Base-by-base conservation (phyloP, 2,888 invertebrate species). In the Nebria brevicollis region DNA sequence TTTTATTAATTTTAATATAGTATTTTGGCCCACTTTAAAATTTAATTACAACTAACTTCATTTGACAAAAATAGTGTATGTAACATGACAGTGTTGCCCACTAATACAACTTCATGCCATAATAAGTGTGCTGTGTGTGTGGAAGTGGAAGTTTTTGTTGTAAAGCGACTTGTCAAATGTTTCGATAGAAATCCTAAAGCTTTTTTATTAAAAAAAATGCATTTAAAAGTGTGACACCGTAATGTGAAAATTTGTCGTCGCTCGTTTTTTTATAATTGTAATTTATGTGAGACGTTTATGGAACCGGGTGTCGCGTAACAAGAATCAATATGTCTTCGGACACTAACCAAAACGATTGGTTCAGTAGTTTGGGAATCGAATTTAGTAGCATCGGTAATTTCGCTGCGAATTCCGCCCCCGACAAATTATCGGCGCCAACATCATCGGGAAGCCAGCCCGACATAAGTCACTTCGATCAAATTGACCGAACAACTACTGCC, bases 331-430 rank as follows among this genome's bases (percentile, higher is more conserved):
- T 89, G 89, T 88, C 89, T 86, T 87, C 88, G 86, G 89, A 88
- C 86, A 89, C 89, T 86, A 89, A 89, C 86, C 89, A 89, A 87
- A 89, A 89, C 86, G 89, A 89, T 85, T 89, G 89, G 89, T 85
- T 88, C 82, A 88, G 88, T 83, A 86, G 86, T 82, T 84, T 87
- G 82, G 86, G 86, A 66, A 86, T 87, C 75, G 87, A 88, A 81
- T 87, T 88, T 85, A 88, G 88, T 65, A 54, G 54, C 1, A 54
- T 8, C 54, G 54, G 54, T 6, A 13, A 13, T 70, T 81, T 75
- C 82, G 86, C 86, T 82, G 84, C 85, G 78, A 84, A 84, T 68
- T 86, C 88, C 77, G 87, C 88, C 81, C 87, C 87, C 43, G 88
- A 89, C 83, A 88, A 88, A 83, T 86, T 87, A 83, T 85, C 88